Conservation (phyloP, 2,113 vertebrate genomes). For the Sander lucioperca region DNA sequence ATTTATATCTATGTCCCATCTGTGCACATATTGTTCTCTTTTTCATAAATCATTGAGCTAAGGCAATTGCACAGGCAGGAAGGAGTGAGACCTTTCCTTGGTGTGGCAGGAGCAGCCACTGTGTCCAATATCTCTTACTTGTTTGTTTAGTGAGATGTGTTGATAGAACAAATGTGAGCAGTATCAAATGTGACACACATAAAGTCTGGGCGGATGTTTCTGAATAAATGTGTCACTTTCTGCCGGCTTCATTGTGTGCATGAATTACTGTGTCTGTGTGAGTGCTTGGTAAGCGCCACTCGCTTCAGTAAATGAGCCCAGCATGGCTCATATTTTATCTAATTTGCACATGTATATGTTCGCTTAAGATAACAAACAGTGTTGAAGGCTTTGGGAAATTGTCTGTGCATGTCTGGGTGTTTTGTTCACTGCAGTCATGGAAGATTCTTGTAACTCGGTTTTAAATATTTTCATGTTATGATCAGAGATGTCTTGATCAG, state of each 20-base stretch:
- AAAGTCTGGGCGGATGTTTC: slow-evolving; percentile 59
- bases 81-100: slow-evolving; percentile 66
- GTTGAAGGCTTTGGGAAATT: not conserved
- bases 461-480: not conserved
- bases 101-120: slow-evolving; percentile 61
- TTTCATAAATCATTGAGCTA: slow-evolving; percentile 84
- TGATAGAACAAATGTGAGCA: slow-evolving; percentile 65
- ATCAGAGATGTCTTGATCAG: not conserved
- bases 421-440: not conserved
- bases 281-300: not conserved
- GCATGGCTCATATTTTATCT: slow-evolving; percentile 18
- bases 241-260: slow-evolving; percentile 35
- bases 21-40: slow-evolving; percentile 76
- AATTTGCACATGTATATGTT: slow-evolving; percentile 45
- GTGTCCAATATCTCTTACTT: slow-evolving; percentile 65
- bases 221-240: slow-evolving; percentile 57
- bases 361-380: slow-evolving; percentile 27
- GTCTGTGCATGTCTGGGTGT: not conserved
- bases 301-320: slow-evolving; percentile 34
- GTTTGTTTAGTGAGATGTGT: slow-evolving; percentile 72
- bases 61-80: slow-evolving; percentile 79
- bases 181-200: slow-evolving; percentile 63
- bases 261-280: slow-evolving; percentile 51
- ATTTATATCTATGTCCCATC: slow-evolving; percentile 80
- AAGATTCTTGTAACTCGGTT: not conserved